Evolutionary conservation across 2,888 invertebrate genomes (phyloP).

Genomic region (Cheilosia soror): DNA sequence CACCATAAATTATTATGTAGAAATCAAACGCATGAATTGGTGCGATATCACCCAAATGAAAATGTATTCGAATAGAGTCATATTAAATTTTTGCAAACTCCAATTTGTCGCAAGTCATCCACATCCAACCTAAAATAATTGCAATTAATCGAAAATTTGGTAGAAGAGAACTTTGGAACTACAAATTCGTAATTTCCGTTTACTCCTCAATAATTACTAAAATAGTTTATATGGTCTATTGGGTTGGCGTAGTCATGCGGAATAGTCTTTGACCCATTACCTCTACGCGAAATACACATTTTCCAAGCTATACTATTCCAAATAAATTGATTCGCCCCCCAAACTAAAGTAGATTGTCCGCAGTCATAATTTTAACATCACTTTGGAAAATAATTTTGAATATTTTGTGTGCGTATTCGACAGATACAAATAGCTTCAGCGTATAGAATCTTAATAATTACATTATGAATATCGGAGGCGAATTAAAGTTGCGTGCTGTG

Average conservation of each 20-base stretch:
- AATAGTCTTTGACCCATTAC: constrained; percentile 25
- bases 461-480: constrained; percentile 43
- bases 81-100: no score
- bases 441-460: constrained; percentile 61
- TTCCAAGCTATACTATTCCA: neutral
- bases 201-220: constrained; percentile 27
- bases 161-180: neutral
- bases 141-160: no score
- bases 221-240: constrained; percentile 20
- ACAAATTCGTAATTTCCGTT: constrained; percentile 14
- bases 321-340: constrained; percentile 29
- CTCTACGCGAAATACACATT: constrained; percentile 14
- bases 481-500: constrained; percentile 25
- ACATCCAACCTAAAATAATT: neutral
- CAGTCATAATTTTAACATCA: constrained; percentile 17
- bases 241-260: neutral
- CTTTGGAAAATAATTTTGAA: constrained; percentile 35
- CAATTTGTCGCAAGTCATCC: neutral
- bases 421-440: constrained; percentile 24
- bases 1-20: no score
- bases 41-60: neutral
- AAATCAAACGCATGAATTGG: no score
- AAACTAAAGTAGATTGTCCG: neutral
- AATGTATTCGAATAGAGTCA: neutral
- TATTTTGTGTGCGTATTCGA: constrained; percentile 30